These are phyloP conservation scores for Apolygus lucorum DNA, from an alignment of 1,140 invertebrate genomes.

Conservation along the genomic window DNA sequence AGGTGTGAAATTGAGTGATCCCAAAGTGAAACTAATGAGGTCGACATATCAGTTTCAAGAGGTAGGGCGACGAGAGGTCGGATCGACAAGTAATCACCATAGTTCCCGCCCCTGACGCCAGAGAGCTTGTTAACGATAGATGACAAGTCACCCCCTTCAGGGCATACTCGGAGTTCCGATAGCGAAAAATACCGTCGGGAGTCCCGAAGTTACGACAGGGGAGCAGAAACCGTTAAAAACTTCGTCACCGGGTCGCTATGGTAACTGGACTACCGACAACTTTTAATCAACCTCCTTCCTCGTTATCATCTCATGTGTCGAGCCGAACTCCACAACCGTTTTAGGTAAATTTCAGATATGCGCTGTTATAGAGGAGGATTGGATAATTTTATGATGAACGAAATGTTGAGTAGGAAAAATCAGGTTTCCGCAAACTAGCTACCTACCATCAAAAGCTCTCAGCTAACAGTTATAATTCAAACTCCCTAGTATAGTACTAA, in stretches of 20 bases:
- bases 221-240: too few relatives aligned
- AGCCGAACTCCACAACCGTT: neutral
- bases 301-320: neutral
- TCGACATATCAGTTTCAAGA: neutral
- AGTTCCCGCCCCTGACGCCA: neutral
- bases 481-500: too few relatives aligned
- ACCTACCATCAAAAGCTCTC: too few relatives aligned
- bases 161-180: too few relatives aligned
- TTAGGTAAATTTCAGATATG: too few relatives aligned
- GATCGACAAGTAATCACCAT: neutral
- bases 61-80: neutral
- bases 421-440: too few relatives aligned
- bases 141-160: neutral
- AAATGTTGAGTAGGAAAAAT: too few relatives aligned
- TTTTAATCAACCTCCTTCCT: neutral
- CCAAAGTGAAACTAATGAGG: neutral
- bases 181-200: too few relatives aligned
- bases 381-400: too few relatives aligned
- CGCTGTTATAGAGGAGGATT: too few relatives aligned
- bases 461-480: too few relatives aligned
- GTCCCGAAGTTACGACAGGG: too few relatives aligned
- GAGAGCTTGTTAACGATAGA: neutral
- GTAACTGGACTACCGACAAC: neutral
- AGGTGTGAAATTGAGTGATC: slow-evolving; percentile 5
- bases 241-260: neutral